Evolutionary conservation across 35 echinoderm and acorn worm species (phyloP), one percentile per base, ranked within the genome.

Genomic region (Ophiothrix spiculata): DNA sequence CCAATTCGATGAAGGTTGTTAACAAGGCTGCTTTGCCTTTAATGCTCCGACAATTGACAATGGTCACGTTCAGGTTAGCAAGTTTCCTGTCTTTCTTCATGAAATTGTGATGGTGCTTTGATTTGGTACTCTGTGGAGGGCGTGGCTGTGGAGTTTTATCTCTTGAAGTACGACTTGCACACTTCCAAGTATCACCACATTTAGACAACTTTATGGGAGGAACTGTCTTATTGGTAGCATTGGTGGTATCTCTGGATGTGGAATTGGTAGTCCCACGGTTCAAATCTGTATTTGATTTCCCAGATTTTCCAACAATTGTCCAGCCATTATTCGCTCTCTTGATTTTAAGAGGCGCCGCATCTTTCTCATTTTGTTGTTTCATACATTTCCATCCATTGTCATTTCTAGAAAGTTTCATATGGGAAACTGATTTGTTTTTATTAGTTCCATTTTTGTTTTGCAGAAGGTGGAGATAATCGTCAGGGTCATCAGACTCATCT

Each of bases 11-110:
- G 34, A 75, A 86, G 36, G 38, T 28, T 4, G 15, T 40, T 0
- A 86, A 13, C 11, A 77, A 0, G 4, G 84, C 74, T 29, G 64
- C 14, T 40, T 86, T 86, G 28, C 38, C 38, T 25, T 77, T 40
- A 3, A 86, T 38, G 32, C 84, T 86, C 4, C 41, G 40, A 23
- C 64, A 86, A 41, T 86, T 86, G 38, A 86, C 78, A 84, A 84
- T 19, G 17, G 82, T 56, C 29, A 74, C 36, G 4, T 69, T 69
- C 16, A 69, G 17, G 25, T 15, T 49, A 49, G 42, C 19, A 49
- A 6, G 42, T n/a, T n/a, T n/a, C 42, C 42, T 49, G 42, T 19
- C 6, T 49, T 49, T 49, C 42, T 49, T 49, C n/a, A n/a, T n/a
- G n/a, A n/a, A n/a, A n/a, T n/a, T n/a, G n/a, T n/a, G n/a, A n/a